Conservation (phyloP, 1,140 invertebrate species). For the Zaprionus davidi region DNA sequence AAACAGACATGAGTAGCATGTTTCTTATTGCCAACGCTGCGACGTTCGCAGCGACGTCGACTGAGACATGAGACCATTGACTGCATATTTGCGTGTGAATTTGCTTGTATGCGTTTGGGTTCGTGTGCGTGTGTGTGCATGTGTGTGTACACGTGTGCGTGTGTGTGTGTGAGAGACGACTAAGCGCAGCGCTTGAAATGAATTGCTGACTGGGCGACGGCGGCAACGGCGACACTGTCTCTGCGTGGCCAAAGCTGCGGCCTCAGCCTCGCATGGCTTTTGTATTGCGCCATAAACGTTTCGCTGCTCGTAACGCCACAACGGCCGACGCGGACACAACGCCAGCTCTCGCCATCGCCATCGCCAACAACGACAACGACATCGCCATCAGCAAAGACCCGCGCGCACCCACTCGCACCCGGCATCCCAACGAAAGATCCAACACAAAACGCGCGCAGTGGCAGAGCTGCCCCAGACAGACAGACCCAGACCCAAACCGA, state of each 20-base stretch:
- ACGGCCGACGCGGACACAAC: conserved; percentile 77
- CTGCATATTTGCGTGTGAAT: conserved; percentile 46
- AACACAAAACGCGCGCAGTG: conserved; percentile 22
- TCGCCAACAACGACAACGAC: neutral
- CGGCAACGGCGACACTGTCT: conserved; percentile 49
- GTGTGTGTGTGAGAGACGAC: conserved; percentile 46
- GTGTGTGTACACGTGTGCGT: conserved; percentile 21
- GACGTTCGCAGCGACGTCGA: conserved; percentile 38
- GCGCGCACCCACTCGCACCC: conserved; percentile 51
- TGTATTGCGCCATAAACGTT: conserved; percentile 84
- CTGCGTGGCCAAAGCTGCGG: conserved; percentile 66
- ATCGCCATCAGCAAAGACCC: conserved; percentile 46
- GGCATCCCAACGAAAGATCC: conserved; percentile 47
- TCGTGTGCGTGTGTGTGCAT: conserved; percentile 22
- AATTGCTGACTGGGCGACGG: conserved; percentile 64
- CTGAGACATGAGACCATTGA: conserved; percentile 52
- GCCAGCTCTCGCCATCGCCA: conserved; percentile 30
- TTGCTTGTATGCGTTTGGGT: conserved; percentile 18
- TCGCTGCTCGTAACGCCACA: conserved; percentile 84
- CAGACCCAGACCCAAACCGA: conserved; percentile 12
- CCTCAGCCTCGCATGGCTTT: conserved; percentile 83
- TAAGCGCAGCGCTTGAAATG: conserved; percentile 69
- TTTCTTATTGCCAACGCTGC: conserved; percentile 70
- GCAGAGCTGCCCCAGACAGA: conserved; percentile 29
- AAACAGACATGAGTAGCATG: conserved; percentile 50